Base-by-base conservation (phyloP, 1,140 invertebrate genomes). In the Cydia strobilella region DNA sequence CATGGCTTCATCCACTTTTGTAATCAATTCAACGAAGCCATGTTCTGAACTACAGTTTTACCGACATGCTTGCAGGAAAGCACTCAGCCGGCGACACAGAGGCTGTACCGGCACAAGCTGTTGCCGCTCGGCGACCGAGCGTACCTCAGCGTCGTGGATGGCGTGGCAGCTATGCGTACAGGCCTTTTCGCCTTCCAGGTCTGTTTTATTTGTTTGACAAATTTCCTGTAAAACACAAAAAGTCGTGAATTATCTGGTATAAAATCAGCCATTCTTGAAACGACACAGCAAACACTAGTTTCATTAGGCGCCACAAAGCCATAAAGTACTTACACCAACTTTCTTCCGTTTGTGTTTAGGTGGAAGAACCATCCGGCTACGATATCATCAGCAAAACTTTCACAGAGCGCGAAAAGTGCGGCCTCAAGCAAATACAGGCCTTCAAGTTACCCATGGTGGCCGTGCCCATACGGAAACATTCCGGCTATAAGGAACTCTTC, bases 351-450 rank as follows among this genome's bases (percentile, higher is more conserved):
- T 39, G 35, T 39, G 12, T 74, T 35, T 79, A 93, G 89, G 94
- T 94, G 48, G 94, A 94, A 78, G 80, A 91, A 6, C 90, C 91
- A 39, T 90, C 93, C 0, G 94, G 91, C 5, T 95, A 95, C 81
- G 93, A 94, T 76, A 88, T 94, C 5, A 94, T 95, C 31, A 93
- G 90, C 79, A 90, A 94, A 76, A 95, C 94, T 1, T 95, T 93
- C 77, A 91, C 86, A 72, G 94, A 95, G 82, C 88, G 88, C 5
- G 94, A 95, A 78, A 95, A 95, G 85, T 95, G 94, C 75, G 94
- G 93, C 1, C 84, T 95, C 10, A 90, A 93, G 83, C 92, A 94
- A 76, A 88, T 95, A 48, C 89, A 93, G 71, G 92, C 94, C 3
- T 95, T 94, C 79, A 91, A 92, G 74, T 78, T 94, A 76, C 93